A percentile compares a stretch with the other conserved stretches of the same genome.
Evolutionary conservation across 2,113 vertebrate genomes (phyloP).

Genomic region (Rattus rattus): DNA sequence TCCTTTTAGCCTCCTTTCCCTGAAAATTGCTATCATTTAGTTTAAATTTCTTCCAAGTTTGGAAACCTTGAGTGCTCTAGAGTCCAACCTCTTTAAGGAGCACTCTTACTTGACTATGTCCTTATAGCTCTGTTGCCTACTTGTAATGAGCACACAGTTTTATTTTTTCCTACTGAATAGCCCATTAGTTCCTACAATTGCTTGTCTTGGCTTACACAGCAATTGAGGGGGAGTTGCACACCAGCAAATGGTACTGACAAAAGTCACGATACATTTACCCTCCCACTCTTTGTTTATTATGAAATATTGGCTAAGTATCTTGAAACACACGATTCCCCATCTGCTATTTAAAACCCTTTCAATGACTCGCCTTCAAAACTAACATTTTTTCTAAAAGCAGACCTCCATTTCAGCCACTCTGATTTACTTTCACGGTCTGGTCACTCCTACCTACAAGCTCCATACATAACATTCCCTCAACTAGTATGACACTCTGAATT

Average conservation of each 20-base stretch:
- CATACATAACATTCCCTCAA: not conserved
- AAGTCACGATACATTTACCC: not conserved
- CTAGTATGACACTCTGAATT: not conserved
- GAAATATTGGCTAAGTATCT: not conserved
- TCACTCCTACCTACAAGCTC: not conserved
- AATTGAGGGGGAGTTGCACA: not conserved
- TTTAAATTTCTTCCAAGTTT: not conserved
- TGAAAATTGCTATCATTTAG: not conserved
- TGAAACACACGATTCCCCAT: constrained; percentile 28
- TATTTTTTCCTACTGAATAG: not conserved
- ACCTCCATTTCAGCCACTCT: not conserved
- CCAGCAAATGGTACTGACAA: not conserved
- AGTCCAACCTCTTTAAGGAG: not conserved
- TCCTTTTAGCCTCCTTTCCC: not conserved
- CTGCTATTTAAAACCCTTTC: constrained; percentile 37
- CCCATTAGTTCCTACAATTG: not conserved
- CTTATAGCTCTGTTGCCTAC: not conserved
- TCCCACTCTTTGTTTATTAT: constrained; percentile 26
- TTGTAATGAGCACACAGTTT: not conserved
- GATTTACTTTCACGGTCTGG: not conserved
- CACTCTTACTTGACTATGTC: not conserved
- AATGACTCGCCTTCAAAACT: not conserved
- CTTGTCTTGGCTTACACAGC: not conserved
- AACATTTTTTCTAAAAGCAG: constrained; percentile 1
- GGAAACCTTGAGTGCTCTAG: not conserved